Percentiles rank a stretch among this genome's conserved stretches.
phyloP scores from a whole-genome alignment of 1,140 invertebrate species.

The Trinorchestia longiramus region DNA sequence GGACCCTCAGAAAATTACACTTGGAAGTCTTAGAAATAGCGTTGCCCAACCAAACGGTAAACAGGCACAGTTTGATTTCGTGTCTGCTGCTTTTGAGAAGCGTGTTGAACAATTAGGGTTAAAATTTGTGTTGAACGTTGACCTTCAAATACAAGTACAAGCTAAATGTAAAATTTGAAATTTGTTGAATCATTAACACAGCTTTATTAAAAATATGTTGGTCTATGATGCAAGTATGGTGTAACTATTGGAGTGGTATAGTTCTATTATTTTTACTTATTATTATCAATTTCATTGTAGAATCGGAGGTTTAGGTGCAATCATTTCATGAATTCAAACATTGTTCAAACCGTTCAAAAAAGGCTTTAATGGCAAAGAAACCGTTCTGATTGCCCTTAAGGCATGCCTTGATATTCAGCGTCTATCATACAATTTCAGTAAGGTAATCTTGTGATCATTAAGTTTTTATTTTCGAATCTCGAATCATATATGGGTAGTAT shows the following conservation, averaged over 20 bases:
- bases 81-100: background rate
- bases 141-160: background rate
- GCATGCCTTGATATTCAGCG: background rate
- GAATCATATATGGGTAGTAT: background rate
- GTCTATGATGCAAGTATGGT: background rate
- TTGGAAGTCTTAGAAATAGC: background rate
- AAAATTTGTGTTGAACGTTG: background rate
- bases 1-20: background rate
- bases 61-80: background rate
- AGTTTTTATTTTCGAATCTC: background rate
- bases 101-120: too few species aligned
- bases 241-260: too few species aligned
- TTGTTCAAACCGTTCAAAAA: too few species aligned
- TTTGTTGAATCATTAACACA: background rate
- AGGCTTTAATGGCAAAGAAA: too few species aligned
- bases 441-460: background rate
- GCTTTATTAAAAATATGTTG: background rate
- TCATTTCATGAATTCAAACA: too few species aligned
- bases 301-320: too few species aligned
- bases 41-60: background rate
- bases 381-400: background rate
- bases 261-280: too few species aligned
- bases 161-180: background rate
- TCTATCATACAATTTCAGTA: background rate
- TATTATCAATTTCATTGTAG: too few species aligned